phyloP scores from a whole-genome alignment of 2,113 vertebrate genomes.

The Salminus brasiliensis region DNA sequence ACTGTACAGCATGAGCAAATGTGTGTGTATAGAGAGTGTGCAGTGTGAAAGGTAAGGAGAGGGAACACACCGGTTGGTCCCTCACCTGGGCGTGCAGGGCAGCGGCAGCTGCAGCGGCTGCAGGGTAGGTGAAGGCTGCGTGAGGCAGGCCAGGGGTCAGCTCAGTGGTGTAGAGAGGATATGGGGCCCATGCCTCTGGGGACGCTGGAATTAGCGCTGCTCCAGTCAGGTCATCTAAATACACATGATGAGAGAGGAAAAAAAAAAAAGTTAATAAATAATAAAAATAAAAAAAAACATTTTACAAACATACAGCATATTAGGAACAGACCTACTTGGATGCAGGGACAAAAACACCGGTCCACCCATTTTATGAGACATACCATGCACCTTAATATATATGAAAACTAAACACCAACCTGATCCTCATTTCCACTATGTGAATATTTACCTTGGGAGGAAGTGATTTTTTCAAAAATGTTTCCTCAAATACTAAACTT shows the following conservation, averaged over 20 bases:
- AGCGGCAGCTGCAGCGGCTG: slow-evolving; percentile 76
- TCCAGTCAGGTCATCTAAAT: slow-evolving; percentile 90
- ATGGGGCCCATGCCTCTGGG: slow-evolving; percentile 86
- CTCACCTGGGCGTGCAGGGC: slow-evolving; percentile 89
- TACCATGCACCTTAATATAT: too few species aligned
- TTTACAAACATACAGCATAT: neutral
- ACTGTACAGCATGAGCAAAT: neutral
- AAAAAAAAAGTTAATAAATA: too few species aligned
- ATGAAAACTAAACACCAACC: too few species aligned
- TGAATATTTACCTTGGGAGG: too few species aligned
- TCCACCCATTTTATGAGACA: too few species aligned
- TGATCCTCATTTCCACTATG: too few species aligned
- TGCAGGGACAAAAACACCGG: too few species aligned
- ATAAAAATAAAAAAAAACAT: too few species aligned
- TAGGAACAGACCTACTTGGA: too few species aligned
- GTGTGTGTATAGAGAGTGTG: neutral
- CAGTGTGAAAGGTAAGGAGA: neutral
- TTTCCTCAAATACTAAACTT: too few species aligned
- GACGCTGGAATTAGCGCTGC: slow-evolving; percentile 85
- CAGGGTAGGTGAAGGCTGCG: slow-evolving; percentile 83
- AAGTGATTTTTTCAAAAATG: too few species aligned
- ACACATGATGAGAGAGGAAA: too few species aligned
- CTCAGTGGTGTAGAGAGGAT: slow-evolving; percentile 87
- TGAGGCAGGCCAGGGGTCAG: slow-evolving; percentile 86
- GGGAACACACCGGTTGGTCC: slow-evolving; percentile 41